Evolutionary conservation across 2,113 vertebrate genomes (phyloP).

Genomic region (Artemisiospiza belli): DNA sequence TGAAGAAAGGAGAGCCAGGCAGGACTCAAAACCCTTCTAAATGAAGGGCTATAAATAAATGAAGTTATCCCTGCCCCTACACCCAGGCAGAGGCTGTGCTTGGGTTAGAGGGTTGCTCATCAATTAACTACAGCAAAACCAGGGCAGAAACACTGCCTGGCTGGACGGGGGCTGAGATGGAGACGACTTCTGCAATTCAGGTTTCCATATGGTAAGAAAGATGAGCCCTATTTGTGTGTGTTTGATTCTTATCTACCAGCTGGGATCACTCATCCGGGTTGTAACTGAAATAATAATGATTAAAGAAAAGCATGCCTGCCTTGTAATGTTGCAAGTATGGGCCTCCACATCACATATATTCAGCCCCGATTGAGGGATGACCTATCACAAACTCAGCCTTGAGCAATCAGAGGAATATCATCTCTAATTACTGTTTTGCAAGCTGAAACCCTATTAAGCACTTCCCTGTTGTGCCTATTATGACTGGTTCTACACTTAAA

Average conservation of each 20-base stretch:
- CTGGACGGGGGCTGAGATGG: background rate
- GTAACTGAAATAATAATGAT: slow-evolving; percentile 71
- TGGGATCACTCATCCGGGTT: slow-evolving; percentile 69
- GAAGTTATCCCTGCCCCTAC: background rate
- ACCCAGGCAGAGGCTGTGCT: background rate
- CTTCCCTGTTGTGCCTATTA: slow-evolving; percentile 54
- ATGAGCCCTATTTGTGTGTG: slow-evolving; percentile 63
- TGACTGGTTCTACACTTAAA: slow-evolving; percentile 50
- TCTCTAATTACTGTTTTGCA: slow-evolving; percentile 65
- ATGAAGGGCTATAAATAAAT: background rate
- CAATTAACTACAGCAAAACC: background rate
- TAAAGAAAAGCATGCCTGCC: slow-evolving; percentile 69
- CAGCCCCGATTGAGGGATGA: slow-evolving; percentile 30
- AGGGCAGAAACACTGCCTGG: background rate
- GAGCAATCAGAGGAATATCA: slow-evolving; percentile 62
- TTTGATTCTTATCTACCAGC: slow-evolving; percentile 72
- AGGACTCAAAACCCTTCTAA: background rate
- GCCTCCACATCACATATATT: slow-evolving; percentile 34
- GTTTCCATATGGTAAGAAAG: slow-evolving; percentile 67
- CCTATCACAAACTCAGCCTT: slow-evolving; percentile 50
- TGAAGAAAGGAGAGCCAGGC: background rate
- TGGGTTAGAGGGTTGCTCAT: background rate
- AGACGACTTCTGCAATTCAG: slow-evolving; percentile 32
- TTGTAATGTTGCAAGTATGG: slow-evolving; percentile 47
- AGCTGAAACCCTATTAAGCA: slow-evolving; percentile 63